Conservation (phyloP, 2,888 invertebrate species). For the Tenthredo notha region DNA sequence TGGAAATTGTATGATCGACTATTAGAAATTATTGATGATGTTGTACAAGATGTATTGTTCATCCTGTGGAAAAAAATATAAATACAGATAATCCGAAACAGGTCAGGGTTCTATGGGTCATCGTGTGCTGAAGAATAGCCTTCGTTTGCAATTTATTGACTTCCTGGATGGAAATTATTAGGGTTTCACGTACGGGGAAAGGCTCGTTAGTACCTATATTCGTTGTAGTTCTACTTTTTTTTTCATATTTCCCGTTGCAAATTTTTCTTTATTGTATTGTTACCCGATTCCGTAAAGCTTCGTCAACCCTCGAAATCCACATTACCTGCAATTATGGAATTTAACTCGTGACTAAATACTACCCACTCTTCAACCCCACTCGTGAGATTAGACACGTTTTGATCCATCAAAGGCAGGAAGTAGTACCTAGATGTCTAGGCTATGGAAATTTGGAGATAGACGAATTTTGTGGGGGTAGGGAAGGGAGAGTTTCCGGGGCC, state of each 20-base stretch:
- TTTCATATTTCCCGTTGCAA: background rate
- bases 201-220: background rate
- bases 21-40: background rate
- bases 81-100: background rate
- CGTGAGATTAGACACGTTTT: constrained; percentile 9
- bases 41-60: background rate
- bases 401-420: constrained; percentile 21
- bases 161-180: constrained; percentile 7
- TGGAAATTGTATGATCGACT: background rate
- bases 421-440: background rate
- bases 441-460: constrained; percentile 51
- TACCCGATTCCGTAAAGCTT: background rate
- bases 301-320: background rate
- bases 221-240: background rate
- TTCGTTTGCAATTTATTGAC: constrained; percentile 6
- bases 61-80: background rate
- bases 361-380: background rate
- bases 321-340: constrained; percentile 20
- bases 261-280: background rate
- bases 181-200: background rate
- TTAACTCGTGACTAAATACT: constrained; percentile 43
- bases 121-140: constrained; percentile 26
- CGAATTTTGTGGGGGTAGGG: background rate
- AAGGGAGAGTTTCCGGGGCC: background rate
- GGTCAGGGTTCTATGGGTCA: background rate